phyloP scores from a whole-genome alignment of 2,113 vertebrate genomes.

The Gavialis gangeticus region DNA sequence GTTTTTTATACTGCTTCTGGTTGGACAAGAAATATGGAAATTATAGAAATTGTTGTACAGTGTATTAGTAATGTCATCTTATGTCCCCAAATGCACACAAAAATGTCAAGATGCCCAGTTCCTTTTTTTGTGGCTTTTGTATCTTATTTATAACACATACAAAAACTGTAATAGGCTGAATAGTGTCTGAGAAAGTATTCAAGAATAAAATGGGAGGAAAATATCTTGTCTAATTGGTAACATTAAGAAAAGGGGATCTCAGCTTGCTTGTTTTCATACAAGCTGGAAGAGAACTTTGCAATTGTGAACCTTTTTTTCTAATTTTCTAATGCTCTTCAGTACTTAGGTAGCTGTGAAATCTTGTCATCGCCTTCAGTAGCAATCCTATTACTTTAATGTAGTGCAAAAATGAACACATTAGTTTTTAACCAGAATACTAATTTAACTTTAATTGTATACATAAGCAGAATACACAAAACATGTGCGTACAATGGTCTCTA shows the following conservation, averaged over 20 bases:
- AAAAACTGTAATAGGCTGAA: too few species aligned
- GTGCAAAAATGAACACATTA: background rate
- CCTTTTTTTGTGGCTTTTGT: background rate
- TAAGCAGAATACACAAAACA: background rate
- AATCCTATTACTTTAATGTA: background rate
- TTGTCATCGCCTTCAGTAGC: background rate
- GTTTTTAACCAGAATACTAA: background rate
- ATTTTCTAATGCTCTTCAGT: background rate
- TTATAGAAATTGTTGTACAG: background rate
- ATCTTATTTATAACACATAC: background rate
- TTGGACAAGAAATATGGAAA: background rate
- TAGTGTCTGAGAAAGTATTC: background rate
- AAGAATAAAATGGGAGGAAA: background rate
- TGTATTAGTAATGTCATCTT: background rate
- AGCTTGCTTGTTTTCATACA: background rate
- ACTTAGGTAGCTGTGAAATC: background rate
- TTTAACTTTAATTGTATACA: background rate
- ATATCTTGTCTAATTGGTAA: rapidly evolving
- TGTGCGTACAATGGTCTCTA: background rate
- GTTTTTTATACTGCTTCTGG: background rate
- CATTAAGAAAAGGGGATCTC: background rate
- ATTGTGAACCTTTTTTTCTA: background rate
- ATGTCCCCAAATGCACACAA: background rate
- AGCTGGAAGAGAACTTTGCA: background rate
- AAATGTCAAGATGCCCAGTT: background rate